A percentile compares a stretch with the other conserved stretches of the same genome.
Conservation (phyloP, 2,797 vertebrate genomes). For the Allobates femoralis region DNA sequence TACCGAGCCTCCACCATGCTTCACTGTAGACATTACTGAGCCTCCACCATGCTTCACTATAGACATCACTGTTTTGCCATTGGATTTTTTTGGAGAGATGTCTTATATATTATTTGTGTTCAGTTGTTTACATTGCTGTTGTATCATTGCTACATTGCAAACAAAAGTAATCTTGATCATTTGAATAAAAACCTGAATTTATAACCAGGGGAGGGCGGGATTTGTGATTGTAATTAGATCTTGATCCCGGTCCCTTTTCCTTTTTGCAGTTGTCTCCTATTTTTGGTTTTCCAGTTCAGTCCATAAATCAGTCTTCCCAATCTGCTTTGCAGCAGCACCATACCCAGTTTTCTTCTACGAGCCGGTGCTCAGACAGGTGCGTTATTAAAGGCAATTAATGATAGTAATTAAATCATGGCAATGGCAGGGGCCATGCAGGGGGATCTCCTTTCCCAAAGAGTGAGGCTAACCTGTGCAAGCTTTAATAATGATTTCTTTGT, state of each 20-base stretch:
- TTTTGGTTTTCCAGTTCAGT: conserved; percentile 75
- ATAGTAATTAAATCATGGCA: not conserved
- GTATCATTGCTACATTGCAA: no score
- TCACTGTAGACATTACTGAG: no score
- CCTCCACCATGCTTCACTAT: no score
- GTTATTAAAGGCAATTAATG: not conserved
- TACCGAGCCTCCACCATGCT: no score
- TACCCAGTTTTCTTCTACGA: conserved; percentile 69
- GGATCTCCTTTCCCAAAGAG: not conserved
- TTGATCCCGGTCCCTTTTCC: not conserved
- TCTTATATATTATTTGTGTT: no score
- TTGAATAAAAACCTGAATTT: no score
- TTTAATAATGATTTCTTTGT: not conserved
- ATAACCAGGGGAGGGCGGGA: no score
- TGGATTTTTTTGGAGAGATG: no score
- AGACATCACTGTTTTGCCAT: no score
- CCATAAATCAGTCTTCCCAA: conserved; percentile 74
- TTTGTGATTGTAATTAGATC: not conserved
- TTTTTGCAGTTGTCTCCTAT: conserved; percentile 77
- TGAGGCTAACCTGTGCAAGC: not conserved
- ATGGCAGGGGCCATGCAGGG: not conserved
- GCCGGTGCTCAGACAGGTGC: conserved; percentile 83
- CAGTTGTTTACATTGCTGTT: no score
- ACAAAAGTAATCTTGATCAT: no score
- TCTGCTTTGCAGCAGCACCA: conserved; percentile 78